Conservation (phyloP, 1,140 invertebrate species). For the Drosophila lowei region DNA sequence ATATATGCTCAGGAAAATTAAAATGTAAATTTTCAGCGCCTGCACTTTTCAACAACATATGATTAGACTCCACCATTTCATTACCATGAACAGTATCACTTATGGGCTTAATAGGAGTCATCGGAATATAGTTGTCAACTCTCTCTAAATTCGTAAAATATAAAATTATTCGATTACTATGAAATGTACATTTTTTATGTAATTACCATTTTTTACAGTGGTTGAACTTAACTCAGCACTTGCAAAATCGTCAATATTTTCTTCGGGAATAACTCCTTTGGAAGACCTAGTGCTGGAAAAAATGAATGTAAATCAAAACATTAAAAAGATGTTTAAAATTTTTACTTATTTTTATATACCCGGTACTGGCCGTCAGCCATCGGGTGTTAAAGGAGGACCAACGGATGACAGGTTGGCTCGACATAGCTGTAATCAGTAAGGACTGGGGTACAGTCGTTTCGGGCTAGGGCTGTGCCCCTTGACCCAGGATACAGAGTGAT, state of each 20-base stretch:
- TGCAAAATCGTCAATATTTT: conserved; percentile 84
- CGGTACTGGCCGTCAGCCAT: too few species aligned
- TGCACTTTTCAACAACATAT: conserved; percentile 1
- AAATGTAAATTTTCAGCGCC: conserved; percentile 34
- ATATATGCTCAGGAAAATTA: conserved; percentile 62
- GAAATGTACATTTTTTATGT: too few species aligned
- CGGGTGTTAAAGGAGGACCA: too few species aligned
- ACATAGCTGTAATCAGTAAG: too few species aligned
- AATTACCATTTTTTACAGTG: conserved; percentile 35
- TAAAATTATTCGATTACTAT: background rate
- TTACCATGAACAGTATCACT: conserved; percentile 23
- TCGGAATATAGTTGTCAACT: conserved; percentile 60
- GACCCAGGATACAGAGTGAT: too few species aligned
- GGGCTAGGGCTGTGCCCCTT: too few species aligned
- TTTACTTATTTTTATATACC: background rate
- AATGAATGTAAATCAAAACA: conserved; percentile 8
- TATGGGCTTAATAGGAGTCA: conserved; percentile 58
- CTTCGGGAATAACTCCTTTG: conserved; percentile 84
- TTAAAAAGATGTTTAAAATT: background rate
- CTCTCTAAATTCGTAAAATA: conserved; percentile 33
- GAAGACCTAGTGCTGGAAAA: conserved; percentile 52
- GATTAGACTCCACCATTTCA: conserved; percentile 12
- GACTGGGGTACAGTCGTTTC: too few species aligned
- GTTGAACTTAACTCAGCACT: conserved; percentile 43
- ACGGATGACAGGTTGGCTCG: too few species aligned